These are phyloP conservation scores for Dynastes grantii DNA, from an alignment of 2,888 invertebrate genomes.

Conservation along the genomic window DNA sequence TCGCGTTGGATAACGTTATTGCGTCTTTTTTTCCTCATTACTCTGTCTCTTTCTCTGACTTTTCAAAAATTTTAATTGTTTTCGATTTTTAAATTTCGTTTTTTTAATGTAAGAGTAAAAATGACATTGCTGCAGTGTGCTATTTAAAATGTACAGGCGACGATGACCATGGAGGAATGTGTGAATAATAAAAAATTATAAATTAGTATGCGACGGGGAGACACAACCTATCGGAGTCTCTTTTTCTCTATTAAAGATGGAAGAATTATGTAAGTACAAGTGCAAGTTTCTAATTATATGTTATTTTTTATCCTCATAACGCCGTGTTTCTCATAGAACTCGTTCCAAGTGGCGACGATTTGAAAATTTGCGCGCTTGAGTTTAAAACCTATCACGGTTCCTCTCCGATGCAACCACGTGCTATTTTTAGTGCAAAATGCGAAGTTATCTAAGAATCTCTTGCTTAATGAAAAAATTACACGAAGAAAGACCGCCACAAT, in stretches of 20 bases:
- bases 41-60: not conserved
- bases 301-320: not conserved
- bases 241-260: slow-evolving; percentile 5
- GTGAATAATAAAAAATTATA: slow-evolving; percentile 11
- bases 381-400: slow-evolving; percentile 26
- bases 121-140: slow-evolving; percentile 18
- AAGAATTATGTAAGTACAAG: slow-evolving; percentile 24
- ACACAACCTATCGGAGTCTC: not conserved
- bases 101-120: not conserved
- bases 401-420: slow-evolving; percentile 10
- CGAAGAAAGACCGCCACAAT: too few species aligned
- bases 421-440: slow-evolving; percentile 32
- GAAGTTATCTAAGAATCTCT: slow-evolving; percentile 12
- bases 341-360: slow-evolving; percentile 1
- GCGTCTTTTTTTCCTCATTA: slow-evolving; percentile 6
- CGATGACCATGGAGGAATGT: slow-evolving; percentile 9
- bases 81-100: not conserved
- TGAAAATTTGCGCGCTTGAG: slow-evolving; percentile 27
- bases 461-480: too few species aligned
- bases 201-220: slow-evolving; percentile 30
- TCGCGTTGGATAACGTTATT: slow-evolving; percentile 36
- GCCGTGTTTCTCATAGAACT: not conserved
- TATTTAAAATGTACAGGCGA: not conserved
- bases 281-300: slow-evolving; percentile 6
- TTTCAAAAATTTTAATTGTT: slow-evolving; percentile 15